These are phyloP conservation scores for Chascanopsetta lugubris DNA, from an alignment of 2,113 vertebrate species.

Conservation along the genomic window DNA sequence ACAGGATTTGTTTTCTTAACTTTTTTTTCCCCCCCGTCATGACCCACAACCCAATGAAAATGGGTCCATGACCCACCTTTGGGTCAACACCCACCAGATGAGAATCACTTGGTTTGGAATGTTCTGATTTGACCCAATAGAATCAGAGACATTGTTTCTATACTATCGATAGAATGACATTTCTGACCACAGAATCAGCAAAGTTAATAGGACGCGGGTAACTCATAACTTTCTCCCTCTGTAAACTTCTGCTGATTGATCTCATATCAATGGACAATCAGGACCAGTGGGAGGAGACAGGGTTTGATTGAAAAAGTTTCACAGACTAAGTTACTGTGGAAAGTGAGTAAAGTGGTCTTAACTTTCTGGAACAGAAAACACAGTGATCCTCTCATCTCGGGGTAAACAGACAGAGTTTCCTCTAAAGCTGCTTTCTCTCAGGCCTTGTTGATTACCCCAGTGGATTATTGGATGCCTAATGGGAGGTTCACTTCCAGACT, in stretches of 20 bases:
- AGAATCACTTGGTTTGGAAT: too few species aligned
- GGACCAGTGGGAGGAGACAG: not conserved
- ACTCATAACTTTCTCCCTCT: not conserved
- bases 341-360: not conserved
- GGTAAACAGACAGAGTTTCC: not conserved
- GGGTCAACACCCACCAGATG: too few species aligned
- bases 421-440: not conserved
- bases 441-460: conserved; percentile 23
- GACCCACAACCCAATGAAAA: too few species aligned
- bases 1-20: too few species aligned
- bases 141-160: too few species aligned
- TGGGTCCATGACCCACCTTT: too few species aligned
- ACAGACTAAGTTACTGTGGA: not conserved
- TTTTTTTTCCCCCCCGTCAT: too few species aligned
- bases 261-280: not conserved
- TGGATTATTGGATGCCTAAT: conserved; percentile 15
- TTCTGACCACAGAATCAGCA: not conserved
- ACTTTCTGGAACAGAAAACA: not conserved
- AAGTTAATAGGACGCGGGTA: not conserved
- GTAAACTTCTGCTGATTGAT: not conserved
- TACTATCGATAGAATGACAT: too few species aligned
- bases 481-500: not conserved
- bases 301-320: not conserved
- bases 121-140: too few species aligned
- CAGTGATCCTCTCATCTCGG: not conserved